Base-by-base conservation (phyloP, 2,113 vertebrate genomes). In the Eubucco bourcierii region DNA sequence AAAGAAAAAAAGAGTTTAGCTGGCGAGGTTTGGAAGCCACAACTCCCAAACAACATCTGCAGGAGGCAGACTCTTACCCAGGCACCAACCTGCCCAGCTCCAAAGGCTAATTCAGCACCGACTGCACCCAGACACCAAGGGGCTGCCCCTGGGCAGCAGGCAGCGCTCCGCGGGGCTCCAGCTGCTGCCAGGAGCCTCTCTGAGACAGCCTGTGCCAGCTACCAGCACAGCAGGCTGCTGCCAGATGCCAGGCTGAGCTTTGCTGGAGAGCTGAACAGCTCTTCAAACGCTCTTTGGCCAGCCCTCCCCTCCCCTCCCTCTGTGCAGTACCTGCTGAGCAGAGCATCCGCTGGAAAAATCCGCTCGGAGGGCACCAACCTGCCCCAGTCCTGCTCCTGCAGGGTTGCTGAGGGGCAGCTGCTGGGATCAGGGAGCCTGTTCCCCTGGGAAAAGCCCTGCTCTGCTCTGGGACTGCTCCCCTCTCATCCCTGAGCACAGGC, bases 1-100 rank as follows among this genome's bases (percentile, higher is more conserved):
- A 16, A 18, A 46, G 17, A 44, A 46, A 80, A 80, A 92, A 96
- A 92, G 87, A 80, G 56, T 74, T 74, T 39, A 75, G 94, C 9
- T 95, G 96, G 96, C 92, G 92, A 80, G 93, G 44, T 90, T 84
- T 33, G 50, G 96, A 93, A 84, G 13, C 88, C 87, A 63, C 53
- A 60, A 12, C 55, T 96, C 85, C 95, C 92, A 90, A 97, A 96
- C 92, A 96, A 96, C 97, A 97, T 97, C 97, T 97, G 97, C 75
- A 79, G 91, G 90, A 92, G 3, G 29, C 77, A 91, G 82, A 25
- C 73, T 2, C 9, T 79, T 52, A 65, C 63, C 88, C 33, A 80
- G 81, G 78, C 81, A 15, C 52, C 78, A 12, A 56, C 84, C 7
- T 9, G 70, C 34, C 4, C 37, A 70, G 72, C 18, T 18, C 5